Percentiles rank a stretch among this genome's conserved stretches.
These are phyloP conservation scores for Geophilus truncorum DNA, from an alignment of 2,888 invertebrate genomes.

Conservation along the genomic window DNA sequence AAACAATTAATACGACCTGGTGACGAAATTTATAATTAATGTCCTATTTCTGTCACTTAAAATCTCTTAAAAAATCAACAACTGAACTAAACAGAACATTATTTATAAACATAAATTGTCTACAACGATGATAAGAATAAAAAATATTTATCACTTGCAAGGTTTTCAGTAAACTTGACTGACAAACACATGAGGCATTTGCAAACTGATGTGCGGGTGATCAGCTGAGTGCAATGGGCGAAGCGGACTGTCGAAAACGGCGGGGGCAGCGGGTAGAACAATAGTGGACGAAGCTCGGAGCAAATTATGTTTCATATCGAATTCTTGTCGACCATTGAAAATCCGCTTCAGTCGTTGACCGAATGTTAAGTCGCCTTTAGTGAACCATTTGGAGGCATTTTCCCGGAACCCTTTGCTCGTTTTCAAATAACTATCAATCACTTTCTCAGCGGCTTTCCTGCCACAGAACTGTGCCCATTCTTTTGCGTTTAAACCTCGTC, in stretches of 20 bases:
- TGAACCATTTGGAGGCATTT: neutral
- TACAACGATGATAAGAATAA: neutral
- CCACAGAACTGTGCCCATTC: slow-evolving; percentile 73
- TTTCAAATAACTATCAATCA: slow-evolving; percentile 59
- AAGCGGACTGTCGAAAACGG: neutral
- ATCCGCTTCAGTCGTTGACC: neutral
- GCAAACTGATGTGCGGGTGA: neutral
- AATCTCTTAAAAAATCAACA: too few relatives aligned
- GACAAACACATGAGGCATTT: neutral
- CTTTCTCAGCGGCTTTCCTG: slow-evolving; percentile 63
- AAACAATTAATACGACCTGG: neutral
- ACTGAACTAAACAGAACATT: too few relatives aligned
- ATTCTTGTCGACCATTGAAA: neutral
- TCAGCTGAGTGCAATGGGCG: slow-evolving; percentile 46
- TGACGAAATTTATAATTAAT: neutral
- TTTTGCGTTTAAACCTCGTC: slow-evolving; percentile 63
- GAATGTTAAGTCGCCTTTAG: neutral
- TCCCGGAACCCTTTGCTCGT: neutral
- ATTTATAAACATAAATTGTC: too few relatives aligned
- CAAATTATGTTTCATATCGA: neutral
- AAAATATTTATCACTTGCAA: neutral
- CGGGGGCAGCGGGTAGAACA: slow-evolving; percentile 12
- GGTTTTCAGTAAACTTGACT: neutral
- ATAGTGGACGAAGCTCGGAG: neutral
- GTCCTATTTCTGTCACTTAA: too few relatives aligned